phyloP scores from a whole-genome alignment of 1,140 invertebrate genomes.

The Prorops nasuta region DNA sequence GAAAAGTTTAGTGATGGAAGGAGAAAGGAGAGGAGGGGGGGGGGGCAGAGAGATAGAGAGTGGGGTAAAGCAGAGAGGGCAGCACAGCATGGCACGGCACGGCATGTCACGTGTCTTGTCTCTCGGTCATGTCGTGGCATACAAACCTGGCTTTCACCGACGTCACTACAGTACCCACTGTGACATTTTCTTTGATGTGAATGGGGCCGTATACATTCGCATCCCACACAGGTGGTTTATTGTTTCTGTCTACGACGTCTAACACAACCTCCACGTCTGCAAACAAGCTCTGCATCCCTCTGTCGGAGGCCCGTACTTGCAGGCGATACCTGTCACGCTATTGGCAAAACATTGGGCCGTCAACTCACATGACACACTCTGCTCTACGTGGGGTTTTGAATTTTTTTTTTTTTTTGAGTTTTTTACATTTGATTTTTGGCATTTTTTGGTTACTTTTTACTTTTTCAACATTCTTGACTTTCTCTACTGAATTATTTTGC shows the following conservation, averaged over 20 bases:
- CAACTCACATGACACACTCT: constrained; percentile 51
- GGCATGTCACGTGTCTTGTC: constrained; percentile 50
- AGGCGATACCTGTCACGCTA: constrained; percentile 93
- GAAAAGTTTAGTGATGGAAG: not conserved
- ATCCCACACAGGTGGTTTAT: constrained; percentile 96
- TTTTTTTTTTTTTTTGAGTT: constrained; percentile 31
- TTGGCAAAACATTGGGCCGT: constrained; percentile 63
- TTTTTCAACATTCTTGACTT: constrained; percentile 10
- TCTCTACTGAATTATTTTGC: no score
- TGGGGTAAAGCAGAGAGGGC: constrained; percentile 17
- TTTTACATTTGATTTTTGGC: constrained; percentile 13
- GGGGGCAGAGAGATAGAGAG: not conserved
- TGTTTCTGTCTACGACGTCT: constrained; percentile 96
- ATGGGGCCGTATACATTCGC: constrained; percentile 89
- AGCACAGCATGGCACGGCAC: constrained; percentile 43
- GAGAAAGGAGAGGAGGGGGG: constrained; percentile 1
- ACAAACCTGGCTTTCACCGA: constrained; percentile 97
- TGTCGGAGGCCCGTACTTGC: constrained; percentile 89
- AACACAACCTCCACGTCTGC: constrained; percentile 94
- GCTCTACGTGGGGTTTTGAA: constrained; percentile 23
- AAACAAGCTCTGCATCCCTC: constrained; percentile 80
- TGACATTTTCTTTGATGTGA: constrained; percentile 96
- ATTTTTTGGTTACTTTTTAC: not conserved
- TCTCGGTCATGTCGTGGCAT: constrained; percentile 61
- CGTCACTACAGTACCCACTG: constrained; percentile 94